Evolutionary conservation across 2,888 invertebrate species (phyloP), one percentile per base, ranked within the genome.

Genomic region (Nomada goodeniana): DNA sequence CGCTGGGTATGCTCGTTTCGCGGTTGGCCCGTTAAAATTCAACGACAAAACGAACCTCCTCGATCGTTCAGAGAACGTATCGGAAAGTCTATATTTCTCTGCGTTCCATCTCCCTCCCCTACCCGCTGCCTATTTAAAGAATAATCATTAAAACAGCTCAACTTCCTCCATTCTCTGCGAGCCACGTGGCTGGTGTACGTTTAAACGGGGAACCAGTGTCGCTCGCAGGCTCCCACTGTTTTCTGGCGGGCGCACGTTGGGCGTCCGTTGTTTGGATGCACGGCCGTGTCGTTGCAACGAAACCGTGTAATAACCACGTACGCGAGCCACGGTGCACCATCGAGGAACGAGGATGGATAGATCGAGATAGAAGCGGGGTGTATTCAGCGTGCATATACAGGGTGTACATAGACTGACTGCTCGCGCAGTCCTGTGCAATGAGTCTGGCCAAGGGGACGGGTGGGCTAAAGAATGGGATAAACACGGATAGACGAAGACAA

Each of bases 241-340:
- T 80, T 67, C 75, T 75, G 65, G 64, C 47, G 71, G 68, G 59
- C 44, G 67, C 63, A 44, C 71, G 71, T 53, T 72, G 81, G 82
- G 70, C 85, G 88, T 74, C 82, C 79, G 88, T 82, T 84, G 86
- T 86, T 80, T 87, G 86, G 75, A 79, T 64, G 84, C 80, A 82
- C 75, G 42, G 53, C 59, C 79, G 71, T 76, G 85, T 82, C 69
- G 76, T 81, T 85, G 82, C 82, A 87, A 89, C 88, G 86, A 87
- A 90, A 89, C 86, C 88, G 89, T 91, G 90, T 90, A 91, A 91
- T 91, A 91, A 90, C 89, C 87, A 86, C 86, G 85, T 83, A 89
- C 88, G 85, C 86, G 88, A 82, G 69, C 65, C 67, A 61, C 83
- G 83, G 57, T 84, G 73, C 47, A 73, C 67, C 80, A 71, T 72